phyloP scores from a whole-genome alignment of 2,113 vertebrate species.

The Grammomys dolichurus region DNA sequence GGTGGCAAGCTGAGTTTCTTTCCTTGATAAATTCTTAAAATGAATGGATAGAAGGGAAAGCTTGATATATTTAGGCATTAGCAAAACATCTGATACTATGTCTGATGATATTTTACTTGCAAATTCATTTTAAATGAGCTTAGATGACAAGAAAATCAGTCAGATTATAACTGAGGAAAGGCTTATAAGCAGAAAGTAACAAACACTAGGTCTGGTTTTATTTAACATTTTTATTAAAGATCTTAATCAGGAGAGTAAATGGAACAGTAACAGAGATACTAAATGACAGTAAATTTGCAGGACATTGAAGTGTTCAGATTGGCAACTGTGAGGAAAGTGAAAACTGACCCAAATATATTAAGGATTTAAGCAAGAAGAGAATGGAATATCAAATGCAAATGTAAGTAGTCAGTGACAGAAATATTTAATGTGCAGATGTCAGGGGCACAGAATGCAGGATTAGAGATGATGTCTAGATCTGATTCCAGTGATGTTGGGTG shows the following conservation, averaged over 20 bases:
- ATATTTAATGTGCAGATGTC: not conserved
- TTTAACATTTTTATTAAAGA: conserved; percentile 82
- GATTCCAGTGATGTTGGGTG: not conserved
- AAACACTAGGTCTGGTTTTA: conserved; percentile 73
- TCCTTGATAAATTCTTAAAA: conserved; percentile 80
- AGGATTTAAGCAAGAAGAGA: conserved; percentile 4
- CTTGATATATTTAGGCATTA: conserved; percentile 80
- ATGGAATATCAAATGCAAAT: conserved; percentile 27
- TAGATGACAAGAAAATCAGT: conserved; percentile 82
- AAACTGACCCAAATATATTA: not conserved
- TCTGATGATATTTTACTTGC: conserved; percentile 85
- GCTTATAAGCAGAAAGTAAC: conserved; percentile 80
- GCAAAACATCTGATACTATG: conserved; percentile 79
- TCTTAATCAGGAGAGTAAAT: conserved; percentile 58
- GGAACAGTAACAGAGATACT: conserved; percentile 71
- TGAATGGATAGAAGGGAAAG: conserved; percentile 77
- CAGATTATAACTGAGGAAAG: conserved; percentile 77
- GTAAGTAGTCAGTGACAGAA: not conserved
- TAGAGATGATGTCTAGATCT: not conserved
- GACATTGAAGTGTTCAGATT: conserved; percentile 63
- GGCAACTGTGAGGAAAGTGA: not conserved
- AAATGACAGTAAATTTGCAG: conserved; percentile 70
- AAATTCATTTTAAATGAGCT: conserved; percentile 83
- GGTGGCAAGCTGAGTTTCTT: conserved; percentile 74
- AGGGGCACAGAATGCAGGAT: not conserved